Base-by-base conservation (phyloP, 2,797 vertebrate genomes). In the Alectoris magna region DNA sequence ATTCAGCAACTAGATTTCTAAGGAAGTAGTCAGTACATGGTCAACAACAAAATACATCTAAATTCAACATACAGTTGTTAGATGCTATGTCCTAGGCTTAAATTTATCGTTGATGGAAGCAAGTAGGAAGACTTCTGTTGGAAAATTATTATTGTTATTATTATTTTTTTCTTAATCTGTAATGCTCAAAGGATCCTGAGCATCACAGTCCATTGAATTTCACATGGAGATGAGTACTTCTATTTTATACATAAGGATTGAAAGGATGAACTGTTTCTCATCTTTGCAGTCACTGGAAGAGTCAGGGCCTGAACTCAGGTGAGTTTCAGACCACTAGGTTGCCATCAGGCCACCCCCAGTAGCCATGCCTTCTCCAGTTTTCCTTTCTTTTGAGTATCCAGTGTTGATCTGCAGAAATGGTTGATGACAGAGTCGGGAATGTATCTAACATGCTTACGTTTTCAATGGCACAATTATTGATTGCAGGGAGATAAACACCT, bases 21-120 rank as follows among this genome's bases (percentile, higher is more conserved):
- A 87, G 29, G 36, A 87, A 36, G 22, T 80, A 78, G 88, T 44
- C 39, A 72, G 73, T 91, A 89, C 95, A 94, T 48, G 43, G 36
- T 26, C 55, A 72, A 91, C 46, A 84, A 66, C 74, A 88, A 91
- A 90, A 85, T 31, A n/a, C 11, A 56, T 56, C 31, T 56, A 56
- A 48, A 27, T 24, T 46, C 56, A 87, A 59, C 43, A 89, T 3
- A 74, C 55, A 87, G 24, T 55, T 66, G 49, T 91, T 74, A 84
- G 48, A 49, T 88, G 86, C 82, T 84, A 93, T 62, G 22, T 8
- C 9, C 38, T 60, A 39, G 34, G 17, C 71, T 87, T 75, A 73
- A 91, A 88, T 11, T 76, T 36, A 46, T 91, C 43, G 53, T 43
- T 74, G 72, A 55, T 36, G 22, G 46, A 87, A 74, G 5, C 12